These are phyloP conservation scores for Thunnus albacares DNA, from an alignment of 2,797 vertebrate species.

Conservation along the genomic window DNA sequence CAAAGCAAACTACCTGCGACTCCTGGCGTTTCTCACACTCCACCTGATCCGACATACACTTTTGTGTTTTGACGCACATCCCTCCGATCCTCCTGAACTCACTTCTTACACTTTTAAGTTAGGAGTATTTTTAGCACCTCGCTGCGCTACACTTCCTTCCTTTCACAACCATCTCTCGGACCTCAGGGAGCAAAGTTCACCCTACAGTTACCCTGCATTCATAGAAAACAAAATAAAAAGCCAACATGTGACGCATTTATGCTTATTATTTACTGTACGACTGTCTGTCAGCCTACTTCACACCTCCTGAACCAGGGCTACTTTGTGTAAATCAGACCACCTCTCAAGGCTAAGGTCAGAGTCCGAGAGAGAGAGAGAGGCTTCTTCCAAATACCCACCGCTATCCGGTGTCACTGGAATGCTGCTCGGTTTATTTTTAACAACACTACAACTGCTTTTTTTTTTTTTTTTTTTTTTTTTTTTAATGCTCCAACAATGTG, in stretches of 20 bases:
- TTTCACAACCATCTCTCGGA: conserved; percentile 27
- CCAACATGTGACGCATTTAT: background rate
- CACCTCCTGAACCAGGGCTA: background rate
- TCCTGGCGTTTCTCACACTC: conserved; percentile 22
- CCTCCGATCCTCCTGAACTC: conserved; percentile 34
- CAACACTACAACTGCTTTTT: conserved; percentile 9
- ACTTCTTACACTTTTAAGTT: conserved; percentile 37
- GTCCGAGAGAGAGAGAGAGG: background rate
- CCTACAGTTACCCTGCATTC: conserved; percentile 41
- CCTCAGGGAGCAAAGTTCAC: conserved; percentile 41
- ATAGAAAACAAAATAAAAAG: conserved; percentile 27
- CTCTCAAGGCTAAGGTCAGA: conserved; percentile 1
- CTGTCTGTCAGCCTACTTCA: background rate
- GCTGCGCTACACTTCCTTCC: conserved; percentile 61
- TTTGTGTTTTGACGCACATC: conserved; percentile 76
- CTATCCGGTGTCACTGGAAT: conserved; percentile 21
- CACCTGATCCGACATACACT: conserved; percentile 64
- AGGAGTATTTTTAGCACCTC: conserved; percentile 39
- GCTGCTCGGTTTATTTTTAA: conserved; percentile 47
- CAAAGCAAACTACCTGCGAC: conserved; percentile 34
- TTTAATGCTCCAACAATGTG: conserved; percentile 6
- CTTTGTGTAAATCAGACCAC: background rate
- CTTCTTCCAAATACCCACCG: background rate
- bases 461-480: conserved; percentile 25
- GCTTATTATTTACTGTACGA: background rate